These are phyloP conservation scores for Menidia beryllina DNA, from an alignment of 2,113 vertebrate genomes.

Conservation along the genomic window DNA sequence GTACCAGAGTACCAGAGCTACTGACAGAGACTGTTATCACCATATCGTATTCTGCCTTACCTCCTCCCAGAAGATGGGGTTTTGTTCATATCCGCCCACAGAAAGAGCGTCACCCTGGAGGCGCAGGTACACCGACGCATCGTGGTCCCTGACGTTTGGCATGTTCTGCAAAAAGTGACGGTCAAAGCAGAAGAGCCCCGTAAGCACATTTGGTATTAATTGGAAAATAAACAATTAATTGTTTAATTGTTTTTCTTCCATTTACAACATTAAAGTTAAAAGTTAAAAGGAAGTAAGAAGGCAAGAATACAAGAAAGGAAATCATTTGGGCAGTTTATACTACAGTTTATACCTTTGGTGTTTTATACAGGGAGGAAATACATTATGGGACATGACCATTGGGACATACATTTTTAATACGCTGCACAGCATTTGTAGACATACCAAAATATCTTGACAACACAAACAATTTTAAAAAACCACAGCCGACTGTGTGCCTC, in stretches of 20 bases:
- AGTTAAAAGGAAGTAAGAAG: too few relatives aligned
- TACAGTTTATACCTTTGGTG: neutral
- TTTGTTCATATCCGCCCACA: constrained; percentile 94
- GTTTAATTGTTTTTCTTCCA: neutral
- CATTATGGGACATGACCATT: constrained; percentile 3
- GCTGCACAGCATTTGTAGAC: constrained; percentile 25
- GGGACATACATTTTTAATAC: constrained; percentile 12
- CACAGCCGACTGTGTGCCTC: constrained; percentile 7
- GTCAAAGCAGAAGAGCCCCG: neutral
- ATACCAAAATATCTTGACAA: constrained; percentile 29
- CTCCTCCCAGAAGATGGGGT: constrained; percentile 97
- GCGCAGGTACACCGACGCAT: constrained; percentile 95
- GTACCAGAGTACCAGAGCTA: neutral
- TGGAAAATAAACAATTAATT: neutral
- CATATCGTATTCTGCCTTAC: constrained; percentile 73
- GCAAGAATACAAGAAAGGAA: too few relatives aligned
- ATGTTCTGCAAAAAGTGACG: constrained; percentile 86
- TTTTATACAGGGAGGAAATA: neutral
- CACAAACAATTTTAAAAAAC: neutral
- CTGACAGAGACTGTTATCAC: neutral
- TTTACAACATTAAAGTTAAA: neutral
- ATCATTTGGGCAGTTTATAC: neutral
- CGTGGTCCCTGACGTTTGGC: constrained; percentile 97
- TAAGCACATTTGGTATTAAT: constrained; percentile 8
- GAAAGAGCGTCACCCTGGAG: constrained; percentile 98